phyloP scores from a whole-genome alignment of 2,888 invertebrate species.

The Aleiodes testaceus region DNA sequence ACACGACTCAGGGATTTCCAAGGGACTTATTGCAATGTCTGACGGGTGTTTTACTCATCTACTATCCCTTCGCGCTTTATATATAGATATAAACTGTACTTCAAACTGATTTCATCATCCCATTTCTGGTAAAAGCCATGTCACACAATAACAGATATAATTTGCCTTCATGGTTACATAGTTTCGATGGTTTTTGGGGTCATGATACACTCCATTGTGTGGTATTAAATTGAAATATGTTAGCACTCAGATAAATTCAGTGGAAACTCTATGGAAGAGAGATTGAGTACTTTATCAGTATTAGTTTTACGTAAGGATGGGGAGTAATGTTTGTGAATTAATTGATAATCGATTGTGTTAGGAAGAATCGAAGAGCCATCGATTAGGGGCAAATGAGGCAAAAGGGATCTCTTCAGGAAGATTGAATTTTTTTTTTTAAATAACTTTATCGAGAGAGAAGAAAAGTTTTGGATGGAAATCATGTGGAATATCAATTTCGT shows the following conservation, averaged over 20 bases:
- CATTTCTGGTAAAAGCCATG: conserved; percentile 13
- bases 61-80: background rate
- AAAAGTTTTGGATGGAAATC: no score
- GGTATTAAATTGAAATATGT: background rate
- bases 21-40: conserved; percentile 46
- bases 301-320: no score
- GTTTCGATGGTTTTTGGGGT: background rate
- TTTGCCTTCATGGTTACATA: conserved; percentile 8
- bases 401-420: no score
- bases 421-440: no score
- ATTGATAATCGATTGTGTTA: no score
- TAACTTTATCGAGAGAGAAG: no score
- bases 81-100: background rate
- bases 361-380: no score
- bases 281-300: no score
- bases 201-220: no score
- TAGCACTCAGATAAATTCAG: background rate
- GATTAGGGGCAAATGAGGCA: no score
- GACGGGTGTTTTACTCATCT: conserved; percentile 17
- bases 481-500: no score
- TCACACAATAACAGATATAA: conserved; percentile 16
- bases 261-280: background rate
- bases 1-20: conserved; percentile 39
- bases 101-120: conserved; percentile 16
- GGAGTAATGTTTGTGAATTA: no score